Evolutionary conservation across 2,888 invertebrate genomes (phyloP), one percentile per base, ranked within the genome.

Genomic region (Hirtodrosophila trivittata): DNA sequence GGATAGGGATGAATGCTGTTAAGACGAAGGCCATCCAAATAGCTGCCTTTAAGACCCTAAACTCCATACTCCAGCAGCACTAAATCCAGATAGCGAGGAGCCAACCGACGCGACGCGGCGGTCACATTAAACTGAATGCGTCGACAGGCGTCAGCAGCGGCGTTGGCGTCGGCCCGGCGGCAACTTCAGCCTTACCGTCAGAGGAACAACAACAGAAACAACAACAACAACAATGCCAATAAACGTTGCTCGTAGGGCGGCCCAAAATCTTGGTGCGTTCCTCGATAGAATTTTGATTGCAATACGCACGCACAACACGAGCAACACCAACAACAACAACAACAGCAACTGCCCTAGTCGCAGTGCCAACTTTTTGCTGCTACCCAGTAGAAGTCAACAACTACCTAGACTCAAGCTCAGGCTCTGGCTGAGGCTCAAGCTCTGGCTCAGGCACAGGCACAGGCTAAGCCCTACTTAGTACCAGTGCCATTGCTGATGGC

Each of bases 281-380:
- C 77, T 55, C 84, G 81, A 86, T 82, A 82, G 81, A 82, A 83
- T 80, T 71, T 83, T 80, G 86, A 82, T 86, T 80, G 81, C 86
- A 71, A 67, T 71, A 69, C 66, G 51, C 86, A 78, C 75, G 82
- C 85, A 71, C 77, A 74, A 58, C 18, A 12, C 38, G 10, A 32
- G 32, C 13, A 46, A 8, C 28, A 49, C 12, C 28, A 21, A 12
- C 30, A 21, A 14, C 21, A 41, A 5, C 28, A 51, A 10, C 14
- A 10, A 12, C 18, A 12, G 14, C 16, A 35, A 12, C 18, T 10
- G 14, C 14, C 18, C 14, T n/a, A 16, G 38, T 14, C 39, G 18
- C 60, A 62, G 38, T 38, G 26, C 43, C 50, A 62, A 62, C 45
- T 62, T 62, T 30, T 62, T 45, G 28, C 45, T 62, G 39, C 26